Base-by-base conservation (phyloP, 2,797 vertebrate species). In the Sebastes matsubarae region DNA sequence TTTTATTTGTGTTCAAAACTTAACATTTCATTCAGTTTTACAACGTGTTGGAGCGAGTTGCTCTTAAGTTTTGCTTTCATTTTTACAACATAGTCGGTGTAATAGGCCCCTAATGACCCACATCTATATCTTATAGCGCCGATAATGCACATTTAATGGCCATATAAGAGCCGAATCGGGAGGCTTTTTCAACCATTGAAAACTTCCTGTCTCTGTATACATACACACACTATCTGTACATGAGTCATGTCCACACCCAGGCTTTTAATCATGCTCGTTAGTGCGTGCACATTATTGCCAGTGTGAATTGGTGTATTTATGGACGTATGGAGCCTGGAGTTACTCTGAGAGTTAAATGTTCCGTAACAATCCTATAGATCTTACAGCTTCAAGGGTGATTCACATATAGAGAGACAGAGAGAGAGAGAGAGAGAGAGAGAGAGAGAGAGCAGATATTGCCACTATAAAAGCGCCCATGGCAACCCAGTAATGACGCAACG, bases 401-500 rank as follows among this genome's bases (percentile, higher is more conserved):
- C 54, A 46, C 69, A 66, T 42, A 78, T 20, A 18, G 73, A 8
- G 38, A 27, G 4, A 29, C 38, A 42, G 30, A 80, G 38, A 50
- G 8, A 29, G 61, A 54, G 24, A 18, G 32, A n/a, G 9, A 59
- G 14, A 9, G 54, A 46, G 42, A 18, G 18, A 50, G 42, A 50
- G 42, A 18, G 18, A 42, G 61, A 65, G 38, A 80, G 70, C 30
- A 72, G 63, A 85, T 82, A 80, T 70, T 67, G 59, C 65, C 65
- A 65, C 76, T 77, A 79, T 75, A 58, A 84, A 84, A 89, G 76
- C 70, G 10, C 85, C 91, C 88, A 89, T 92, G 78, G 89, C 83
- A 93, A 91, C 91, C 55, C 80, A 71, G 75, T 60, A 68, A 79
- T 90, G 90, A 92, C 18, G 77, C 84, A 89, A 84, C 4, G 2